Evolutionary conservation across 2,113 vertebrate species (phyloP).

Genomic region (Ageneiosus marmoratus): DNA sequence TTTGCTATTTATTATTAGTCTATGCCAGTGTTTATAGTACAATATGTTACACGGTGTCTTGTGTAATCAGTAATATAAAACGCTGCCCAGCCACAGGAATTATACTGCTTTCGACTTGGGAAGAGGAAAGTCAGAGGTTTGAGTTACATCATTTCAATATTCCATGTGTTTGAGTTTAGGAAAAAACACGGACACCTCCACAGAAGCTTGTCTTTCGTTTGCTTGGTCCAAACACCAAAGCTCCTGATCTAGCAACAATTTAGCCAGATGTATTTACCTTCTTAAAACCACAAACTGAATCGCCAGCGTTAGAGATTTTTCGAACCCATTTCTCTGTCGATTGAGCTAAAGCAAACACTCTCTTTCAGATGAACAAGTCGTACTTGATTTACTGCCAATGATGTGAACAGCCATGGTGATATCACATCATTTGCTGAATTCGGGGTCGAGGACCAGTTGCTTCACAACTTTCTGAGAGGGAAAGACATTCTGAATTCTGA

Average conservation of each 20-base stretch:
- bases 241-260: neutral
- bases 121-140: neutral
- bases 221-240: neutral
- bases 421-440: neutral
- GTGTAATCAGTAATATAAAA: neutral
- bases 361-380: neutral
- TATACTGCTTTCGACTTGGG: neutral
- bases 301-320: neutral
- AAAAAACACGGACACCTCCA: neutral
- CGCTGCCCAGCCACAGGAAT: neutral
- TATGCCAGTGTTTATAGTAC: neutral
- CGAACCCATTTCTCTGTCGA: neutral
- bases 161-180: neutral
- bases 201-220: neutral
- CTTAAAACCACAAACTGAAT: neutral
- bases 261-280: neutral
- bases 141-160: neutral
- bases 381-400: neutral
- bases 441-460: neutral
- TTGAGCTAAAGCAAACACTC: neutral
- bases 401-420: neutral
- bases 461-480: neutral
- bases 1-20: neutral
- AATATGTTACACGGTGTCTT: neutral
- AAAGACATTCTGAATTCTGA: neutral